Evolutionary conservation across 1,140 invertebrate genomes (phyloP).

Genomic region (Drosophila truncata): DNA sequence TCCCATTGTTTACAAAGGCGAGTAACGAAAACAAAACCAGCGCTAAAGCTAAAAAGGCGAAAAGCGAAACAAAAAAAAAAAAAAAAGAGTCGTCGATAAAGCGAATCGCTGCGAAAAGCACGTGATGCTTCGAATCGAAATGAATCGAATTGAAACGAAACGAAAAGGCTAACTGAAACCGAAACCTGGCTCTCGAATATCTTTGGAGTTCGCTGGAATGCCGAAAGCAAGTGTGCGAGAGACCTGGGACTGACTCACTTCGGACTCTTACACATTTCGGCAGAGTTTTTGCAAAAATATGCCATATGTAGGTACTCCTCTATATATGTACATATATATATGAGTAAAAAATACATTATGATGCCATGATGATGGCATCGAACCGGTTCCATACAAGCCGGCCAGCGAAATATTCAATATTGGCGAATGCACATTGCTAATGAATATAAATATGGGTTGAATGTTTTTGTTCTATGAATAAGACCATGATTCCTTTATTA

Average conservation of each 20-base stretch:
- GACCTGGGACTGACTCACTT: constrained; percentile 24
- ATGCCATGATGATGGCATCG: constrained; percentile 72
- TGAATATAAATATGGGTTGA: constrained; percentile 10
- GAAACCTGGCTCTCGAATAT: constrained; percentile 61
- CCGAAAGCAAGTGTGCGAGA: constrained; percentile 64
- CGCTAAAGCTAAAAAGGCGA: constrained; percentile 24
- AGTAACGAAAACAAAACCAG: constrained; percentile 45
- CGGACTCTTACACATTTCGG: constrained; percentile 48
- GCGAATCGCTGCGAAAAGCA: constrained; percentile 53
- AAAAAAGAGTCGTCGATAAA: constrained; percentile 29
- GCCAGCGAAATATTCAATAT: constrained; percentile 32
- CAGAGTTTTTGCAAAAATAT: constrained; percentile 51
- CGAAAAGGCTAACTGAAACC: constrained; percentile 4
- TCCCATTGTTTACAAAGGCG: constrained; percentile 69
- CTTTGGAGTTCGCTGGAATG: constrained; percentile 74
- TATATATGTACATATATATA: constrained; percentile 37
- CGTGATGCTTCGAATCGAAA: constrained; percentile 38
- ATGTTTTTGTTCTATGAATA: background rate
- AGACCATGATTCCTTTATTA: no score
- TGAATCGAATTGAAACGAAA: background rate
- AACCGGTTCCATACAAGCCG: constrained; percentile 56
- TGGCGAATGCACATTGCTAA: constrained; percentile 27
- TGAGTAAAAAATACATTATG: constrained; percentile 60
- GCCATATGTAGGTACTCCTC: constrained; percentile 29
- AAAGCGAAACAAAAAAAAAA: constrained; percentile 45